Base-by-base conservation (phyloP, 1,140 invertebrate genomes). In the Ooceraea biroi region DNA sequence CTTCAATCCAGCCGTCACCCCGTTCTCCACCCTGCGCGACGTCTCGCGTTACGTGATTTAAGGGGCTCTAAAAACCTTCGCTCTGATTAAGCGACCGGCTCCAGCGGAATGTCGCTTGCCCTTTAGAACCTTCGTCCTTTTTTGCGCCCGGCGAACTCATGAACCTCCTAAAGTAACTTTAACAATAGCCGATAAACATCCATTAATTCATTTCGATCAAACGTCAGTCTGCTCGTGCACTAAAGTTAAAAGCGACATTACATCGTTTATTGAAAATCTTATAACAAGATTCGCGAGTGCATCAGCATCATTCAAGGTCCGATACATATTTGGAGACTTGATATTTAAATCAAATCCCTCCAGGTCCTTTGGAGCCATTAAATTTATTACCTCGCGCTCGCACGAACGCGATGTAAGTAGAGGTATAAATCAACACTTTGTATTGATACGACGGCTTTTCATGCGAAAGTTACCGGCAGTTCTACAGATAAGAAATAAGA, bases 11-110 rank as follows among this genome's bases (percentile, higher is more conserved):
- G 17, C 55, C 52, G 46, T 60, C 52, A 52, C 27, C 69, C n/a
- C 82, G 27, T 30, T 58, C 63, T 58, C 71, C 76, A 52, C 73
- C 77, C 80, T 76, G 65, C 85, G 87, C 92, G 90, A 91, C 89
- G 88, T 89, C 83, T 91, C 88, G 90, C 88, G 91, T 93, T 93
- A 91, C 87, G 89, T 90, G 90, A 93, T 93, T 93, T 93, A 92
- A 93, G 86, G 86, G 88, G 89, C 82, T 88, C 90, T 89, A 94
- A 94, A 93, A 93, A 93, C 86, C 92, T 89, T 85, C 89, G 65
- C 92, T 91, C 91, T 93, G 93, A 94, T 94, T 94, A 94, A 93
- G 92, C 92, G 85, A 89, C 88, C 88, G 84, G 85, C 90, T 88
- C 85, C 74, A 78, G 76, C 82, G 82, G 88, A 93, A 91, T 87